phyloP scores from a whole-genome alignment of 2,888 invertebrate species.

The Euplagia quadripunctaria region DNA sequence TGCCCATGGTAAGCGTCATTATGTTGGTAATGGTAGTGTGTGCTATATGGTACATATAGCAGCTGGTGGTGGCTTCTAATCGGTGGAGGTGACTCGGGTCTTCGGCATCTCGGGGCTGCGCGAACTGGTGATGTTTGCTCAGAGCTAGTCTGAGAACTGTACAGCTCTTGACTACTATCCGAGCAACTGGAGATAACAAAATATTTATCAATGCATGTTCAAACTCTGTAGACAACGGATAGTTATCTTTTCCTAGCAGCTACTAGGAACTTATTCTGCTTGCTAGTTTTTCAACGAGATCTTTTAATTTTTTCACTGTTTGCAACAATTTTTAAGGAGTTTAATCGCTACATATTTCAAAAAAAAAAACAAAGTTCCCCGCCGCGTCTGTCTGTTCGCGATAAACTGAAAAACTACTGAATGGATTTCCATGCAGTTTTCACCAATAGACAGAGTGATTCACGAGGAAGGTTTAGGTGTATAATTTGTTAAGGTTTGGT shows the following conservation, averaged over 20 bases:
- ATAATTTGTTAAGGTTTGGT: too few species aligned
- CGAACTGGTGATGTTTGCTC: slow-evolving; percentile 83
- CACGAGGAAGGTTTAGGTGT: too few species aligned
- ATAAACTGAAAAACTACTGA: too few species aligned
- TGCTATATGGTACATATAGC: slow-evolving; percentile 90
- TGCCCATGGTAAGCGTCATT: slow-evolving; percentile 67
- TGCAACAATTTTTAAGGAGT: too few species aligned
- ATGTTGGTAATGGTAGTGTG: slow-evolving; percentile 77
- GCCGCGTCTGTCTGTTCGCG: too few species aligned
- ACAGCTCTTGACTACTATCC: slow-evolving; percentile 82
- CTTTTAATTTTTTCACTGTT: too few species aligned
- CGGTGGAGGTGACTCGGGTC: slow-evolving; percentile 91
- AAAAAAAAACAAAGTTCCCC: too few species aligned
- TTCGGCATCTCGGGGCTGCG: slow-evolving; percentile 72
- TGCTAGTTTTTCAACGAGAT: not conserved
- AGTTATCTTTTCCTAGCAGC: not conserved
- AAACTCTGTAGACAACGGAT: not conserved
- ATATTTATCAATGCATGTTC: too few species aligned
- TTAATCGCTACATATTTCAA: too few species aligned
- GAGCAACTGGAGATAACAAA: slow-evolving; percentile 67
- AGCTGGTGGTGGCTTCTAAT: slow-evolving; percentile 90
- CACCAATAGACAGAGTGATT: too few species aligned
- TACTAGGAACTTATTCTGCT: not conserved
- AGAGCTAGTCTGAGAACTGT: slow-evolving; percentile 82
- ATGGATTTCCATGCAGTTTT: too few species aligned